Conservation (phyloP, 2,113 vertebrate genomes). For the Drymodes brunneopygia region DNA sequence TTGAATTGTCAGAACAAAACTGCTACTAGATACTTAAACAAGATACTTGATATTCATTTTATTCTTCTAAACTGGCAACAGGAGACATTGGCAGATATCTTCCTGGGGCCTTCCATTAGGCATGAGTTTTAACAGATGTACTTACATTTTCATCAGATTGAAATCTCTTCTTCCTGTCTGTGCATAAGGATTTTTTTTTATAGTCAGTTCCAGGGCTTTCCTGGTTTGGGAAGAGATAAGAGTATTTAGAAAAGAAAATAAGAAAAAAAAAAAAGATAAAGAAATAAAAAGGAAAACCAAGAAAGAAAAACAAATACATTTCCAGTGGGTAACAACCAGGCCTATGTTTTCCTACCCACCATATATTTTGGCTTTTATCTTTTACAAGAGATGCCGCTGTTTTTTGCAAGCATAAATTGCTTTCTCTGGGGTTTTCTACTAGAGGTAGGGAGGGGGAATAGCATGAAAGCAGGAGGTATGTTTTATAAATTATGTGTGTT, state of each 20-base stretch:
- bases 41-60: background rate
- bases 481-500: constrained; percentile 4
- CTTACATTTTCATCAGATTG: background rate
- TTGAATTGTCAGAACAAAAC: background rate
- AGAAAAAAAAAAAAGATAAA: fast-evolving
- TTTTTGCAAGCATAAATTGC: constrained; percentile 14
- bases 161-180: background rate
- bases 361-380: background rate
- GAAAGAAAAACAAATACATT: background rate
- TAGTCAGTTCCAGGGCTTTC: background rate
- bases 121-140: background rate
- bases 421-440: background rate
- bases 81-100: background rate
- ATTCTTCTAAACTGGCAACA: background rate
- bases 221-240: background rate
- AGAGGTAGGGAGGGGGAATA: background rate
- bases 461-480: background rate
- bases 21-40: background rate
- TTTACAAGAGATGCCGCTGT: background rate
- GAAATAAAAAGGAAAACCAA: background rate
- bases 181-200: background rate
- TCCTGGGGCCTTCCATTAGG: background rate
- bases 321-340: background rate
- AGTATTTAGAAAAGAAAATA: background rate
- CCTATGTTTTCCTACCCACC: background rate